These are phyloP conservation scores for Drosophila falleni DNA, from an alignment of 2,888 invertebrate species.

Conservation along the genomic window DNA sequence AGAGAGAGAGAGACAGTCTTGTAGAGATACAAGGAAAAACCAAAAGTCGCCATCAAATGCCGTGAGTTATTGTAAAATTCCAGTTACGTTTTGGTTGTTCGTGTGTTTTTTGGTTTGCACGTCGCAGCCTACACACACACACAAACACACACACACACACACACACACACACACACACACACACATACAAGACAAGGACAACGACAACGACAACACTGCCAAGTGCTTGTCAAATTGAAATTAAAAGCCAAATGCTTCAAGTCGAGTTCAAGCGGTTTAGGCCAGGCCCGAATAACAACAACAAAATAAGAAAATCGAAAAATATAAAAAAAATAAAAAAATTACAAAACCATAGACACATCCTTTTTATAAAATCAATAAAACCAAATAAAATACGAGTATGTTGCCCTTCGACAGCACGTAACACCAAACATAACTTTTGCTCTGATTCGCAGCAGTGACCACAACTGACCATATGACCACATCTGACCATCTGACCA, in stretches of 20 bases:
- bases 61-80: slow-evolving; percentile 76
- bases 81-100: slow-evolving; percentile 47
- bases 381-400: slow-evolving; percentile 69
- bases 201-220: slow-evolving; percentile 54
- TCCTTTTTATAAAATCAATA: slow-evolving; percentile 71
- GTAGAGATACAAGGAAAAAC: slow-evolving; percentile 38
- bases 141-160: background rate
- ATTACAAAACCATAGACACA: slow-evolving; percentile 36
- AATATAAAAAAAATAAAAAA: background rate
- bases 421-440: slow-evolving; percentile 50
- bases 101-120: slow-evolving; percentile 26
- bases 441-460: slow-evolving; percentile 41
- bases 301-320: background rate
- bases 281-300: slow-evolving; percentile 26
- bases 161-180: background rate
- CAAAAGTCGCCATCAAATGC: slow-evolving; percentile 76
- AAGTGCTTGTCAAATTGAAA: slow-evolving; percentile 79
- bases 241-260: slow-evolving; percentile 74
- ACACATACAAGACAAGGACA: background rate
- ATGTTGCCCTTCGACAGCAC: slow-evolving; percentile 38
- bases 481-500: slow-evolving; percentile 34
- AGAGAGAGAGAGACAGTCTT: slow-evolving; percentile 15
- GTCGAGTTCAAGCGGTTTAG: slow-evolving; percentile 45
- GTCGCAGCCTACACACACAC: slow-evolving; percentile 16
- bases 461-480: slow-evolving; percentile 24